These are phyloP conservation scores for Melanophora roralis DNA, from an alignment of 2,888 invertebrate genomes.

Conservation along the genomic window DNA sequence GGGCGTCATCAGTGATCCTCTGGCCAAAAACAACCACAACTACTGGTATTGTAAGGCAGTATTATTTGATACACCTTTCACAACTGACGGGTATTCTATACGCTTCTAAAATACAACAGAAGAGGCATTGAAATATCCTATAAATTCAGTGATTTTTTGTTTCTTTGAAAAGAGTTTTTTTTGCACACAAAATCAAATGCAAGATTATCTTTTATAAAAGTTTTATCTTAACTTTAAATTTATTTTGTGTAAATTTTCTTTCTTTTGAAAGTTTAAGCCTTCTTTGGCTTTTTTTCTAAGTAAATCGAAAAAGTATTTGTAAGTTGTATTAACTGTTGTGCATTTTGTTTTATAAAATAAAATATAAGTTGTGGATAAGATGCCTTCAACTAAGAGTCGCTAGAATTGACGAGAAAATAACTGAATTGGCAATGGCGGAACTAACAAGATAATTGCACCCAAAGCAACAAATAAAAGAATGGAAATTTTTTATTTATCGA, in stretches of 20 bases:
- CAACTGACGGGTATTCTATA: neutral
- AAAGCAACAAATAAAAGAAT: neutral
- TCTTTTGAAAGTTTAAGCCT: neutral
- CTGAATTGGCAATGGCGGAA: neutral
- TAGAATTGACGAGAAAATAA: neutral
- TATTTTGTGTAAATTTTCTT: conserved; percentile 18
- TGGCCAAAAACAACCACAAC: no score
- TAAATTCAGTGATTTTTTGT: conserved; percentile 35
- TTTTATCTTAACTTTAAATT: conserved; percentile 35
- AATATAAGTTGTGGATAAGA: neutral
- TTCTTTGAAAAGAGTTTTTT: neutral
- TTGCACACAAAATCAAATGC: neutral
- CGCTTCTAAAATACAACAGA: neutral
- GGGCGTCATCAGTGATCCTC: no score
- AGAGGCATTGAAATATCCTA: conserved; percentile 1
- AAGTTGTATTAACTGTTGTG: conserved; percentile 10
- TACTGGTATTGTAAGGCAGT: no score
- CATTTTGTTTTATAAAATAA: neutral
- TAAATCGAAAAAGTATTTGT: conserved; percentile 5
- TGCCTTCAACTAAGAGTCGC: neutral
- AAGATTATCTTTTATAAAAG: conserved; percentile 48
- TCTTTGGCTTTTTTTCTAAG: conserved; percentile 10
- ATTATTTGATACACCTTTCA: no score
- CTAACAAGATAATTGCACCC: no score
- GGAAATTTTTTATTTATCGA: no score